A percentile compares a stretch with the other conserved stretches of the same genome.
phyloP scores from a whole-genome alignment of 2,797 vertebrate species.

The Pteronotus mesoamericanus region DNA sequence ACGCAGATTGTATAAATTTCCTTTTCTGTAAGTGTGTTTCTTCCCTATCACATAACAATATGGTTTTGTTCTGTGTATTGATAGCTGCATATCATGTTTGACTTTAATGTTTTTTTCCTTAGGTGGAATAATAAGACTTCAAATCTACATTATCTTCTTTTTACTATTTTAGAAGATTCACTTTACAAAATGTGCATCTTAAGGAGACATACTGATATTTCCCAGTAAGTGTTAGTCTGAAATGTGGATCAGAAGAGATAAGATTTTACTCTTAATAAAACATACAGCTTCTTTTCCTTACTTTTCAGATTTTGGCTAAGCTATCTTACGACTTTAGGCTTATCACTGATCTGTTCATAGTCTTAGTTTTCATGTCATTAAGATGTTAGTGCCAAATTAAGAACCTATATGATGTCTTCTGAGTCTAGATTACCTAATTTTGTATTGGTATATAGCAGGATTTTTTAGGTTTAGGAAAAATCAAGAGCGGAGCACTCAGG shows the following conservation, averaged over 20 bases:
- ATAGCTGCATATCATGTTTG: neutral
- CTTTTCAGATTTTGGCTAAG: neutral
- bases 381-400: neutral
- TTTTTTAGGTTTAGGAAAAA: neutral
- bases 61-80: neutral
- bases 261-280: constrained; percentile 6
- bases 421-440: neutral
- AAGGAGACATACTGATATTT: constrained; percentile 90
- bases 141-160: constrained; percentile 92
- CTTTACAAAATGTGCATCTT: constrained; percentile 91
- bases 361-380: neutral
- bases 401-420: neutral
- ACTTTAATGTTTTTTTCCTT: constrained; percentile 49
- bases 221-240: constrained; percentile 83
- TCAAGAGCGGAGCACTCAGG: neutral
- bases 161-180: constrained; percentile 91
- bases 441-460: neutral
- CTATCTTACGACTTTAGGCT: neutral
- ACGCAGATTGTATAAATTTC: constrained; percentile 91
- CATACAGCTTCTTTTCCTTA: neutral
- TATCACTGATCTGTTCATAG: neutral
- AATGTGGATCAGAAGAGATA: constrained; percentile 35
- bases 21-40: constrained; percentile 90
- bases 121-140: constrained; percentile 97
- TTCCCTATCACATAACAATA: neutral